Conservation (phyloP, 2,888 invertebrate species). For the Thera britannica region DNA sequence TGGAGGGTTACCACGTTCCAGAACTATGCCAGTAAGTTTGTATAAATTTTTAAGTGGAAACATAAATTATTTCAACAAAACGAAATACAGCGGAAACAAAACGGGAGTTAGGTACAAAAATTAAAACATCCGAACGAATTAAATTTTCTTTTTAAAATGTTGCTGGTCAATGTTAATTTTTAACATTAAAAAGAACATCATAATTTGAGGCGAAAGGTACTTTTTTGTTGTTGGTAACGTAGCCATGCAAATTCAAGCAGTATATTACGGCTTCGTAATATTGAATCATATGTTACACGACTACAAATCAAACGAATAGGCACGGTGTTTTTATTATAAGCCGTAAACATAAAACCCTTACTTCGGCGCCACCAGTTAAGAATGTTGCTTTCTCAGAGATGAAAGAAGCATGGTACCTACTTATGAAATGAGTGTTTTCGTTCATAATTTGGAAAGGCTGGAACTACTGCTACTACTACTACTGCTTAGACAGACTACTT, state of each 20-base stretch:
- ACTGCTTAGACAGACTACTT: too few relatives aligned
- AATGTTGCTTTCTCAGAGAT: constrained; percentile 34
- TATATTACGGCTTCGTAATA: constrained; percentile 31
- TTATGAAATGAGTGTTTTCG: neutral
- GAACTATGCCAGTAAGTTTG: constrained; percentile 92
- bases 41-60: neutral
- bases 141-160: too few relatives aligned
- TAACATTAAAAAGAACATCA: too few relatives aligned
- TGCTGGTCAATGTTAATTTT: too few relatives aligned
- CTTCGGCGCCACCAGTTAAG: constrained; percentile 37
- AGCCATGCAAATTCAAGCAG: constrained; percentile 12
- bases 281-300: constrained; percentile 37
- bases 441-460: neutral
- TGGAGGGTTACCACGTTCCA: constrained; percentile 96
- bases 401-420: constrained; percentile 2
- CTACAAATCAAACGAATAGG: constrained; percentile 40
- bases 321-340: constrained; percentile 42
- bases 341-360: constrained; percentile 41
- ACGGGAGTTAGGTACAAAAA: too few relatives aligned
- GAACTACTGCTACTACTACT: too few relatives aligned
- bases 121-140: too few relatives aligned
- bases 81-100: too few relatives aligned
- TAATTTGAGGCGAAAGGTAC: too few relatives aligned
- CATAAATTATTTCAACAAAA: too few relatives aligned
- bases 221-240: neutral